Evolutionary conservation across 2,797 vertebrate species (phyloP).

Genomic region (Gymnothorax reevesii): DNA sequence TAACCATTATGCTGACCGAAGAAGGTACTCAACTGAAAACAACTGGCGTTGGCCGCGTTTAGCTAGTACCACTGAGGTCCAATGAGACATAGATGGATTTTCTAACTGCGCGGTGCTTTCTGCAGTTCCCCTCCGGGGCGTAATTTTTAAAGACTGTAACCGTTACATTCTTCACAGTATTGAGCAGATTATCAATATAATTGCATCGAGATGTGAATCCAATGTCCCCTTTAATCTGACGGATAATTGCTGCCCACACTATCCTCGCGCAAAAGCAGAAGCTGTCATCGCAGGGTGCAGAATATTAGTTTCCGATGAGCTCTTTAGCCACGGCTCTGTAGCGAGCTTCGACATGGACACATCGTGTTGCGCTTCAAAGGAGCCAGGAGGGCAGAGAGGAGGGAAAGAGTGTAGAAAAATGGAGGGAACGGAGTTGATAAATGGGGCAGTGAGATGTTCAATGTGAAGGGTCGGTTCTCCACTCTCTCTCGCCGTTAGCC

Average conservation of each 20-base stretch:
- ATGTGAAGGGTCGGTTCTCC: neutral
- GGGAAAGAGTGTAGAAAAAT: neutral
- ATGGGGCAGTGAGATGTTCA: neutral
- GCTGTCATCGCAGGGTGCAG: neutral
- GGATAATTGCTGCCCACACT: constrained; percentile 53
- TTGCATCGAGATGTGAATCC: constrained; percentile 52
- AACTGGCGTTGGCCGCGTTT: neutral
- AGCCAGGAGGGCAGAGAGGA: too few species aligned
- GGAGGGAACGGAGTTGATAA: neutral
- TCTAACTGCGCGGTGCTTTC: neutral
- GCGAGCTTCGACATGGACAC: neutral
- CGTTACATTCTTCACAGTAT: constrained; percentile 45
- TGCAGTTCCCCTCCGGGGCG: neutral
- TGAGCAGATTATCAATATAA: constrained; percentile 44
- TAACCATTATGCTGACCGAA: neutral
- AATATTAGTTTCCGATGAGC: constrained; percentile 40
- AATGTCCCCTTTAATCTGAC: constrained; percentile 61
- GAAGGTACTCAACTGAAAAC: neutral
- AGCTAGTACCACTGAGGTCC: neutral
- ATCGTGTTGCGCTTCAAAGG: neutral
- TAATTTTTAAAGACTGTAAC: constrained; percentile 40
- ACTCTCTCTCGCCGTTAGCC: neutral
- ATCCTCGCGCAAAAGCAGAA: neutral
- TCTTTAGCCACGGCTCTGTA: constrained; percentile 16
- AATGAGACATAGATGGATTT: neutral